Percentiles rank a stretch among this genome's conserved stretches.
These are phyloP conservation scores for Hydrozoanthus tunicans DNA, from an alignment of 64 coral and sea anemone genomes.

Conservation along the genomic window DNA sequence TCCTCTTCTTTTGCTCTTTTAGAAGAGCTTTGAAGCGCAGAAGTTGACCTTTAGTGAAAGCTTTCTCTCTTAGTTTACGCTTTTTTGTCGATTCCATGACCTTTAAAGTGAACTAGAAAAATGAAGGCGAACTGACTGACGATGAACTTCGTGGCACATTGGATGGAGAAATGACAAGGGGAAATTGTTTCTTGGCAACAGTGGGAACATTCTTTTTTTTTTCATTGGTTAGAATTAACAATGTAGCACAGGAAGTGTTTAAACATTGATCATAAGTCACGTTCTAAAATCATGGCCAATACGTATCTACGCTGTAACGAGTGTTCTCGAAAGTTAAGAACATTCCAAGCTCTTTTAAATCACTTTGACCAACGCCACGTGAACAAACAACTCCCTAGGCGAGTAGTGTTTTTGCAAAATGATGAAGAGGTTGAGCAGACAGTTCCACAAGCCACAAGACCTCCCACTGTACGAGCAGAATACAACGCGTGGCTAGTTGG, in stretches of 20 bases:
- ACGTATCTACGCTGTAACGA: conserved; percentile 43
- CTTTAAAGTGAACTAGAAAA: neutral
- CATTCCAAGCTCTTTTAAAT: conserved; percentile 58
- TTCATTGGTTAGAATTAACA: conserved; percentile 13
- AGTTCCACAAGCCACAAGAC: conserved; percentile 6
- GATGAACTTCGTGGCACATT: neutral
- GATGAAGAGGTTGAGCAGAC: conserved; percentile 31
- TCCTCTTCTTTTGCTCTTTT: conserved; percentile 14
- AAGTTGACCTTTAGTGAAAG: neutral
- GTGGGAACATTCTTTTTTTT: neutral
- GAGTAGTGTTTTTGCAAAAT: conserved; percentile 24
- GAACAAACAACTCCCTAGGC: conserved; percentile 2
- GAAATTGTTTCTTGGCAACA: conserved; percentile 5
- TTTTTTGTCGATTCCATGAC: conserved; percentile 4
- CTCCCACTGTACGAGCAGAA: conserved; percentile 23
- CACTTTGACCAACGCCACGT: conserved; percentile 47
- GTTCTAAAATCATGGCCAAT: conserved; percentile 50
- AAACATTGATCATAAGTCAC: neutral
- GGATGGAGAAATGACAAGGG: neutral
- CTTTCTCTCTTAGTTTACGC: neutral
- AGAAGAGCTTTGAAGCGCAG: conserved; percentile 3
- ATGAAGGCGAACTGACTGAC: neutral
- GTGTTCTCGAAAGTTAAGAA: conserved; percentile 55
- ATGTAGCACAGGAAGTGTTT: conserved; percentile 15
- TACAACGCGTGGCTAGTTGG: conserved; percentile 52